Evolutionary conservation across 2,888 invertebrate genomes (phyloP).

Genomic region (Pristionchus fissidentatus): DNA sequence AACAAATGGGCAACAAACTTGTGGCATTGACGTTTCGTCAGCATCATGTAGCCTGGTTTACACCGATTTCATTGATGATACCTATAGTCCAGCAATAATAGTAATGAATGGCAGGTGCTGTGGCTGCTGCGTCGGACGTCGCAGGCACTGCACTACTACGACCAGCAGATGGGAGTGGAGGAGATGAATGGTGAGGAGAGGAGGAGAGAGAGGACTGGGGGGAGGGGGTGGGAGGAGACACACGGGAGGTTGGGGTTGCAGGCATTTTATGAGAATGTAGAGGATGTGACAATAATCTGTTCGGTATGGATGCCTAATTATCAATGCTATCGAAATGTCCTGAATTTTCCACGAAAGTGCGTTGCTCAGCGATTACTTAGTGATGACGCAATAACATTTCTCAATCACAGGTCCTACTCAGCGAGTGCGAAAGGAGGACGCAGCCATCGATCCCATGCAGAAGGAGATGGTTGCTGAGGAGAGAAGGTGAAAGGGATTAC

Average conservation of each 20-base stretch:
- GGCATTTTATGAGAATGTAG: too few species aligned
- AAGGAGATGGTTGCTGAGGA: not conserved
- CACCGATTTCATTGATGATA: not conserved
- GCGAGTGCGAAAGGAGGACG: not conserved
- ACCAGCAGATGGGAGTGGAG: not conserved
- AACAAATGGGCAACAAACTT: not conserved
- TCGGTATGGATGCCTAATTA: too few species aligned
- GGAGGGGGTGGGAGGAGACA: not conserved
- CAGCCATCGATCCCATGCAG: not conserved
- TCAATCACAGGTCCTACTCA: not conserved
- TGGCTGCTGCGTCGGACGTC: slow-evolving; percentile 39
- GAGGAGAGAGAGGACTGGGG: not conserved
- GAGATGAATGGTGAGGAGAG: not conserved
- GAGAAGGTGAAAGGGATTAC: not conserved
- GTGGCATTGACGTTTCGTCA: not conserved
- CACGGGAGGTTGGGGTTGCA: not conserved
- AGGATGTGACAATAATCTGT: too few species aligned
- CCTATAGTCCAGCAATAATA: not conserved
- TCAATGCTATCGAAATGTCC: too few species aligned
- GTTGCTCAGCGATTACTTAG: too few species aligned
- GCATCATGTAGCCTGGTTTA: not conserved
- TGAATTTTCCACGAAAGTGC: too few species aligned
- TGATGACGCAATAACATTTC: not conserved
- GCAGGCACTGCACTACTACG: slow-evolving; percentile 44
- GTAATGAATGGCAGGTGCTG: not conserved